Evolutionary conservation across 2,888 invertebrate species (phyloP), one percentile per base, ranked within the genome.

Genomic region (Pomacea canaliculata): DNA sequence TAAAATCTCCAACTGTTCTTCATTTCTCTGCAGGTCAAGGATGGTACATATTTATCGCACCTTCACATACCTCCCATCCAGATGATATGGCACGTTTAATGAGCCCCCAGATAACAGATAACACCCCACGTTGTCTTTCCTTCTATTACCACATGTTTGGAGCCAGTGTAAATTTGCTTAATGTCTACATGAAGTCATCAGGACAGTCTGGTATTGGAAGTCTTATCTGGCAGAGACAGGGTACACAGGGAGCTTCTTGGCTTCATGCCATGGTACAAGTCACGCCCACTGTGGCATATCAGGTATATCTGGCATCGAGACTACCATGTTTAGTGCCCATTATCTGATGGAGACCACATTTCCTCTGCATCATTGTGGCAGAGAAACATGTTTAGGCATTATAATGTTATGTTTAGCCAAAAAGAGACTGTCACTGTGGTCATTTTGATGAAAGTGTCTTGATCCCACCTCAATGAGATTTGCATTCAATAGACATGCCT

Each of bases 31-130:
- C 76, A 83, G 82, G 70, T 51, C 63, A 81, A 80, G 86, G 87
- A 51, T 85, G 81, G 79, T 94, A 93, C 83, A 91, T 93, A 1
- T 93, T 89, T 86, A 93, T 93, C 66, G 93, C 93, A 85, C 92
- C 93, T 0, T 91, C 92, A 7, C 92, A 92, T 82, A 93, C 93
- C 1, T 89, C 93, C 67, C 84, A 92, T 79, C 92, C 93, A 1
- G 93, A 93, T 5, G 93, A 93, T 85, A 90, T 91, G 60, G 93
- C 93, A 0, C 89, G 92, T 77, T 90, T 94, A 18, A 74, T 83
- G 23, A 85, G 85, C 73, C 84, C 84, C 1, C 23, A 73, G n/a
- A 86, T 88, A 51, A 72, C 62, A 19, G 84, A 83, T 71, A 51
- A 73, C 18, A 67, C 79, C 9, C 62, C 59, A 16, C 76, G 78